Evolutionary conservation across 1,140 invertebrate species (phyloP).

Genomic region (Drosophila trapezifrons): DNA sequence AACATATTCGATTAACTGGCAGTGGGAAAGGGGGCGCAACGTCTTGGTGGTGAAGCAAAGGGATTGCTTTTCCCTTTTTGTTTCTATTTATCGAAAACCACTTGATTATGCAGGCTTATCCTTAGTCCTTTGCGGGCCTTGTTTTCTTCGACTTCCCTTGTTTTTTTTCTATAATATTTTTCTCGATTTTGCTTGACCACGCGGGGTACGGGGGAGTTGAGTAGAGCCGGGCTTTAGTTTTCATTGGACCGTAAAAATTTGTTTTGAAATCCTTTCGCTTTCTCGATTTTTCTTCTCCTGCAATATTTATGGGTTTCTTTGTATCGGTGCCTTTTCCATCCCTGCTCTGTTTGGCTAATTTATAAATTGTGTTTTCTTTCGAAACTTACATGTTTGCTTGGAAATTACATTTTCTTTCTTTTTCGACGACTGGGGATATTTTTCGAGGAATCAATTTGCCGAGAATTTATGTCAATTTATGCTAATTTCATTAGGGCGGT

Average conservation of each 20-base stretch:
- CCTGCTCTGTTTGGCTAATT: constrained; percentile 55
- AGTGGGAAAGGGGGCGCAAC: constrained; percentile 12
- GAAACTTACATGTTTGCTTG: constrained; percentile 44
- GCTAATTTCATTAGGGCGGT: constrained; percentile 21
- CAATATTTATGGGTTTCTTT: constrained; percentile 73
- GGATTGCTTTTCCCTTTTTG: constrained; percentile 35
- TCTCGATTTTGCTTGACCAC: constrained; percentile 32
- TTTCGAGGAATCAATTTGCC: constrained; percentile 31
- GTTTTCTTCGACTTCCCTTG: constrained; percentile 45
- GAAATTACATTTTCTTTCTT: constrained; percentile 50
- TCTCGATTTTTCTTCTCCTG: constrained; percentile 39
- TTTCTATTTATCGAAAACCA: constrained; percentile 82
- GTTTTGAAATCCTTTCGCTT: constrained; percentile 71
- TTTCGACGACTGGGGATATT: background rate
- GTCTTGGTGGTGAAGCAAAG: background rate
- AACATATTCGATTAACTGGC: constrained; percentile 81
- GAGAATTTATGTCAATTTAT: constrained; percentile 38
- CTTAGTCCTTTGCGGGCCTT: constrained; percentile 45
- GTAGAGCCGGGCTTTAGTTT: constrained; percentile 52
- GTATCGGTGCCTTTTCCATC: constrained; percentile 32
- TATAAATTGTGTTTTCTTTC: constrained; percentile 73
- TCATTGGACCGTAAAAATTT: constrained; percentile 71
- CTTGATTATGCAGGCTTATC: constrained; percentile 83
- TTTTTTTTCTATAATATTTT: constrained; percentile 47
- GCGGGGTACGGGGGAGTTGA: background rate